Evolutionary conservation across 2,113 vertebrate species (phyloP), one percentile per base, ranked within the genome.

Genomic region (Sinocyclocheilus anshuiensis): DNA sequence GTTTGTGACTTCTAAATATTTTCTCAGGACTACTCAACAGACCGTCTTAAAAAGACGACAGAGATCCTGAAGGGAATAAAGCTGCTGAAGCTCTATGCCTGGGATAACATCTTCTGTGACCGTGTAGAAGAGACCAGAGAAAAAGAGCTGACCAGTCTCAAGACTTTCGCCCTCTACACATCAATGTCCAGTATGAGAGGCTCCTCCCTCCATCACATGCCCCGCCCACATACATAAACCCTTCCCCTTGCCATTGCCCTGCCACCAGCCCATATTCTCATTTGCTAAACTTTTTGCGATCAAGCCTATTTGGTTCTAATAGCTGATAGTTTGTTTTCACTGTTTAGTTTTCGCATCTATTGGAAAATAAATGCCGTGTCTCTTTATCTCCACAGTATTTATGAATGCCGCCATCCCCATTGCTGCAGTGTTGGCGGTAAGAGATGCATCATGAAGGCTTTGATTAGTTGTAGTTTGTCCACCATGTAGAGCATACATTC

Each of bases 31-130:
- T 97, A 99, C 91, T 99, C 97, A 24, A 99, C 98, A 1, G 97
- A 99, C 53, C 96, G 98, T n/a, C 91, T 99, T 85, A 99, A 99
- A 91, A 97, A 97, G 92, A 99, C 98, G 53, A 96, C 97, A 0
- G 98, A 99, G 93, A 99, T 99, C 88, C 59, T 99, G 80, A 99
- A 98, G 91, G 98, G 98, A 88, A 99, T 99, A 72, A 99, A 99
- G 87, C 90, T 99, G 77, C 93, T 99, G 84, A 99, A 99, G 92
- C 92, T 99, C 0, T 99, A 99, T 50, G 97, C 98, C 71, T 99
- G 98, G 98, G 98, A 99, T 87, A 96, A 98, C 65, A 96, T 98
- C 89, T 99, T 99, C 94, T 99, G 97, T 76, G 94, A 94, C 88
- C 97, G 96, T 0, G 98, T 99, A 90, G 96, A 98, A 89, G 96